Evolutionary conservation across 2,888 invertebrate genomes (phyloP), one percentile per base, ranked within the genome.

Genomic region (Troides oblongomaculatus): DNA sequence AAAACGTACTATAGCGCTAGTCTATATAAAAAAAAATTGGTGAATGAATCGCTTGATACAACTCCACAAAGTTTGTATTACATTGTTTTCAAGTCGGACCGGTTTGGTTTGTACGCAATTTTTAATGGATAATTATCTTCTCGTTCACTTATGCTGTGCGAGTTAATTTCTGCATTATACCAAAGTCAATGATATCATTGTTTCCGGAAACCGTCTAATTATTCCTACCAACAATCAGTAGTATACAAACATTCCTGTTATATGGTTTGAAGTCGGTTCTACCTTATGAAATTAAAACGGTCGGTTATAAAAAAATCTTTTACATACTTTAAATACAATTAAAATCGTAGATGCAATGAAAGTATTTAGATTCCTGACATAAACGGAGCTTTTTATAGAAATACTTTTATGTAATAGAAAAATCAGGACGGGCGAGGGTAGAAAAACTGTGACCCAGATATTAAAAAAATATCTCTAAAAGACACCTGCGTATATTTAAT

Each of bases 41-140:
- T 72, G 68, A 63, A 59, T 68, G 67, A 46, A 64, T 63, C 66
- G 72, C 73, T 73, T 18, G 43, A 30, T 53, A 62, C 46, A 56
- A 66, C 63, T 23, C 64, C 64, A 64, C 66, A 61, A 61, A 66
- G 60, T 70, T 67, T 17, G 70, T 70, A 66, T 63, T 60, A 46
- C 56, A 59, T 70, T 57, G 63, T 64, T 63, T 67, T 70, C 61
- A 64, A 67, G 70, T 70, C 64, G 70, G 61, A 70, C 70, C 64
- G 64, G 63, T 63, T 68, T 53, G 43, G 46, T 59, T 62, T 62
- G 53, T 64, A 56, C n/a, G 23, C n/a, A 50, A 7, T 50, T 58
- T 56, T 68, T 43, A 53, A 68, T 58, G 58, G 43, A 66, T 62
- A 67, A 46, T 65, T 59, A 63, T 64, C 58, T 50, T 36, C 36